Base-by-base conservation (phyloP, 2,888 invertebrate genomes). In the Cerceris ruficornis region DNA sequence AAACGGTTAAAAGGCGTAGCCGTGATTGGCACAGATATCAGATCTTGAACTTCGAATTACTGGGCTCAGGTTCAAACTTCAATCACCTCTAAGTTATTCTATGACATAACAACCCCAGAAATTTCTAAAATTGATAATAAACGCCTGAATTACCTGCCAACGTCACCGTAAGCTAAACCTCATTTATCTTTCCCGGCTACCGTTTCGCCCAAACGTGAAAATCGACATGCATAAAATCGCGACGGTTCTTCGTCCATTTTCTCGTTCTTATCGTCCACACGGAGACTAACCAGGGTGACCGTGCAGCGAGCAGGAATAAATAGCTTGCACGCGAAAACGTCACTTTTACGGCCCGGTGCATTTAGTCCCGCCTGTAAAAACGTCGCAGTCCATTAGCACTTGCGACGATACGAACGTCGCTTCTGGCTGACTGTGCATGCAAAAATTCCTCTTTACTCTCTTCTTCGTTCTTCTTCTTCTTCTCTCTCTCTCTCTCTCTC, bases 321-420 rank as follows among this genome's bases (percentile, higher is more conserved):
- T 82, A 86, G 76, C 80, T 71, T 70, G 82, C 83, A 77, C 82
- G 71, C 85, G 73, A 80, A 28, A 86, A 75, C 84, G 86, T 86
- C 86, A 82, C 76, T 74, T 84, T 86, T 87, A 86, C 76, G 75
- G 74, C 71, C 77, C 77, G 71, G 78, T 71, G 87, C 87, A 87
- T 87, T 87, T 87, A 87, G 84, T 74, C 75, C 71, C 76, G 79
- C 72, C 77, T 87, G 80, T 77, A 86, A 87, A 86, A 87, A 85
- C 82, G 85, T 87, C 81, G 71, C 81, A 73, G 84, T 86, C 87
- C 87, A 87, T 87, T 87, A 87, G 85, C 80, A 71, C 52, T 59
- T 58, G 68, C 59, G 64, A 69, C 81, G 84, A 86, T 77, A 74
- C 81, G 65, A 74, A 79, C 81, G 81, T 83, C 81, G 72, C 81